These are phyloP conservation scores for Patella caerulea DNA, from an alignment of 2,888 invertebrate genomes.

Conservation along the genomic window DNA sequence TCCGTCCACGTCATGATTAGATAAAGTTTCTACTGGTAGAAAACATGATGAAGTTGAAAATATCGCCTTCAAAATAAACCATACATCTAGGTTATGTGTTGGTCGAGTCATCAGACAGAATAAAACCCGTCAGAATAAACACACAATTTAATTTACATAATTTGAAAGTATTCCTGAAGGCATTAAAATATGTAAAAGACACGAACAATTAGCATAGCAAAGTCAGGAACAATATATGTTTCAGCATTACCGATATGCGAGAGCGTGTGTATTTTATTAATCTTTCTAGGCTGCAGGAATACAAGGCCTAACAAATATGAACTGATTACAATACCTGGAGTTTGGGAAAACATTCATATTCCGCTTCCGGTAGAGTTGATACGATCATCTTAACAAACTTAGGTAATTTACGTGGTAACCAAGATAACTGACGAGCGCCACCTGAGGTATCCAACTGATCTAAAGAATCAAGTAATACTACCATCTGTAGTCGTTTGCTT, in stretches of 20 bases:
- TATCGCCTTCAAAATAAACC: constrained; percentile 24
- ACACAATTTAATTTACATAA: too few species aligned
- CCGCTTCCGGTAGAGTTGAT: constrained; percentile 57
- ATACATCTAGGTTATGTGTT: too few species aligned
- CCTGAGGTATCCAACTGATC: constrained; percentile 56
- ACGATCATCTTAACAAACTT: constrained; percentile 54
- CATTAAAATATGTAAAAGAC: too few species aligned
- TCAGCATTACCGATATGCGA: too few species aligned
- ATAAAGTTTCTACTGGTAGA: constrained; percentile 47
- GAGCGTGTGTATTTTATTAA: not conserved
- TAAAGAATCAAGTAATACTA: constrained; percentile 57
- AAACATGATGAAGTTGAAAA: constrained; percentile 33
- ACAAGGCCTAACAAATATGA: not conserved
- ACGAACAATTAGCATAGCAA: too few species aligned
- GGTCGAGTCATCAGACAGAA: too few species aligned
- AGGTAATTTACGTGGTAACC: constrained; percentile 56
- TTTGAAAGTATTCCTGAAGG: too few species aligned
- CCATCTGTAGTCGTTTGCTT: constrained; percentile 36
- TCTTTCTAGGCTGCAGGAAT: constrained; percentile 12
- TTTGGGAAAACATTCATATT: constrained; percentile 52
- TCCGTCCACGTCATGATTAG: constrained; percentile 45
- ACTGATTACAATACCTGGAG: constrained; percentile 42
- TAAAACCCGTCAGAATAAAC: too few species aligned
- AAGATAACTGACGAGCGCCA: constrained; percentile 54
- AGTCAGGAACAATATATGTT: too few species aligned